These are phyloP conservation scores for Sakesphorus luctuosus DNA, from an alignment of 2,113 vertebrate species.

Conservation along the genomic window DNA sequence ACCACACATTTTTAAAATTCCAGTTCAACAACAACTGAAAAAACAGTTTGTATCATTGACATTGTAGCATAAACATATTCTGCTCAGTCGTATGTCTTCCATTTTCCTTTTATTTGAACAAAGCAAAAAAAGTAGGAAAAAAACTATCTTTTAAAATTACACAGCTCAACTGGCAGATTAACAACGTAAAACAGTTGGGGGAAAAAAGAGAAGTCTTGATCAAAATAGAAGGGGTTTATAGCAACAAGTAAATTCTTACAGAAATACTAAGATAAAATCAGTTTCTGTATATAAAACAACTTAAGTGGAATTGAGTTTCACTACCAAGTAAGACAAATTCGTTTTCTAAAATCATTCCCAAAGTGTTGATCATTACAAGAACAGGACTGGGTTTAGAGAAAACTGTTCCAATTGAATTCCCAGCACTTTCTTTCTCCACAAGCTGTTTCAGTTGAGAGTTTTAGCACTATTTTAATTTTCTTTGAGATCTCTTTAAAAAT, in stretches of 20 bases:
- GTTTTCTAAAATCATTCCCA: constrained; percentile 32
- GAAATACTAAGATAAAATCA: constrained; percentile 43
- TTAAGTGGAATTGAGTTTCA: constrained; percentile 16
- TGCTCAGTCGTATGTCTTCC: constrained; percentile 51
- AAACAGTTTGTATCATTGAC: constrained; percentile 62
- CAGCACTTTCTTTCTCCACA: not conserved
- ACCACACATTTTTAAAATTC: constrained; percentile 47
- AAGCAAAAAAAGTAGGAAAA: not conserved
- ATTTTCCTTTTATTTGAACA: constrained; percentile 40
- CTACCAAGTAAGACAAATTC: constrained; percentile 8
- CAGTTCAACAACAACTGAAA: constrained; percentile 61
- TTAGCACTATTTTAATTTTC: constrained; percentile 2
- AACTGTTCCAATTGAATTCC: constrained; percentile 12
- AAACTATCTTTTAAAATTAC: constrained; percentile 5
- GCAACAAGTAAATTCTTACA: constrained; percentile 52
- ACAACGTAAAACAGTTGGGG: constrained; percentile 17
- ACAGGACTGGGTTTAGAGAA: constrained; percentile 22
- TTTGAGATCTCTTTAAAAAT: not conserved
- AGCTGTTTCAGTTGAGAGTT: constrained; percentile 14
- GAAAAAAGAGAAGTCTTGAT: not conserved
- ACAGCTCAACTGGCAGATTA: constrained; percentile 28
- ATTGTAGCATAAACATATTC: constrained; percentile 53
- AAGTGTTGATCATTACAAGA: constrained; percentile 35
- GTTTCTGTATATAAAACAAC: constrained; percentile 48
- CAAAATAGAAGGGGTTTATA: constrained; percentile 52